These are phyloP conservation scores for Beris chalybata DNA, from an alignment of 2,888 invertebrate genomes.

Conservation along the genomic window DNA sequence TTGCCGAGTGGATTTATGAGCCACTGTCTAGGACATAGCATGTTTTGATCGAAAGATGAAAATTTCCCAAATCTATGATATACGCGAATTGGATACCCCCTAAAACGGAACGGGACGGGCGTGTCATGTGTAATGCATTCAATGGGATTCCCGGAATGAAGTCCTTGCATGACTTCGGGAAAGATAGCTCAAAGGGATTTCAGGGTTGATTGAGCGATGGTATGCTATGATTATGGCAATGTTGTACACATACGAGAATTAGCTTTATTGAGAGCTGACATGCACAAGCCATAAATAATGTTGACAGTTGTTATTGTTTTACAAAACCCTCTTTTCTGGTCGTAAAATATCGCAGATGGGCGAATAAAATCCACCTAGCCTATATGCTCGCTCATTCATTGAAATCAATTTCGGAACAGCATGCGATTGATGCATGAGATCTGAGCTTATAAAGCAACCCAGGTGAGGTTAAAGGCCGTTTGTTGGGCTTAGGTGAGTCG, in stretches of 20 bases:
- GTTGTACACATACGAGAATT: conserved; percentile 10
- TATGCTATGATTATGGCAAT: too few relatives aligned
- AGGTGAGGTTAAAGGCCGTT: conserved; percentile 9
- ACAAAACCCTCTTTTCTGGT: conserved; percentile 14
- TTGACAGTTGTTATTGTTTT: conserved; percentile 32
- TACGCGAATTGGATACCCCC: too few relatives aligned
- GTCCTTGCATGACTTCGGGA: too few relatives aligned
- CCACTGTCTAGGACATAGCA: too few relatives aligned
- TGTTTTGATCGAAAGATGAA: too few relatives aligned
- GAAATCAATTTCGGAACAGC: conserved; percentile 20
- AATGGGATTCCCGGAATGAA: too few relatives aligned
- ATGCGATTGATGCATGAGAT: conserved; percentile 21
- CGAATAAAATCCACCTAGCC: not conserved
- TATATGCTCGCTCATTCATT: not conserved
- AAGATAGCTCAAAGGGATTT: too few relatives aligned
- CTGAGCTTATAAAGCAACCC: not conserved
- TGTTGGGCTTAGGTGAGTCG: not conserved
- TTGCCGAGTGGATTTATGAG: too few relatives aligned
- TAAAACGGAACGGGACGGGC: too few relatives aligned
- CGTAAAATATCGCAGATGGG: conserved; percentile 11
- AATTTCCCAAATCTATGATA: too few relatives aligned
- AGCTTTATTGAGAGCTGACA: conserved; percentile 28
- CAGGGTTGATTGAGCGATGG: too few relatives aligned
- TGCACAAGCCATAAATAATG: conserved; percentile 27
- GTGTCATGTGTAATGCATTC: too few relatives aligned